Evolutionary conservation across 2,888 invertebrate species (phyloP).

Genomic region (Nasonovia ribisnigri): DNA sequence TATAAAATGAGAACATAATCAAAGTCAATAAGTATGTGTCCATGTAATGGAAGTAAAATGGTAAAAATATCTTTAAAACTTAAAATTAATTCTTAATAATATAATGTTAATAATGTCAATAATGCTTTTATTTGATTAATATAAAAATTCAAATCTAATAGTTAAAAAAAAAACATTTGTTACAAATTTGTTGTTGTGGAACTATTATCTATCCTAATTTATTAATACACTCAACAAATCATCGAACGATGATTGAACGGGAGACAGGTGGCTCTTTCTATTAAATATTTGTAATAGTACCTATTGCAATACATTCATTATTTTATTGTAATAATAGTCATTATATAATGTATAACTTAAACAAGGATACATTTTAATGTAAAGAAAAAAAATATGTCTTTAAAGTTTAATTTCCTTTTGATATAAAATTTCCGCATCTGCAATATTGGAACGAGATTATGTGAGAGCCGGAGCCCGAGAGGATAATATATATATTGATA

Average conservation of each 20-base stretch:
- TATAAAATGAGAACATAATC: neutral
- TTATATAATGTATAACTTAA: neutral
- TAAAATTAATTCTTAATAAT: neutral
- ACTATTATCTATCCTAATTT: too few relatives aligned
- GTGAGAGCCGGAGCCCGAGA: neutral
- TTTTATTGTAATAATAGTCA: neutral
- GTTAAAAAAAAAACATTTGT: neutral
- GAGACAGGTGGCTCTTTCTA: neutral
- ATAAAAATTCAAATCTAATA: neutral
- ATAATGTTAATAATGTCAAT: neutral
- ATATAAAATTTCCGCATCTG: neutral
- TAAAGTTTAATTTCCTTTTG: neutral
- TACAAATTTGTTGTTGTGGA: too few relatives aligned
- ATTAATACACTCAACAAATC: neutral
- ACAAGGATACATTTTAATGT: neutral
- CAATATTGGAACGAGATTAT: neutral
- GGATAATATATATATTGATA: neutral
- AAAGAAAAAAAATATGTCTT: too few relatives aligned
- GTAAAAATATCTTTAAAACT: neutral
- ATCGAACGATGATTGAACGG: neutral
- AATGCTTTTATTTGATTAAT: neutral
- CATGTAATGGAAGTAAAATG: neutral
- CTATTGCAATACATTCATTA: neutral
- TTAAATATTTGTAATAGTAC: neutral
- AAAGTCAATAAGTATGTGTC: neutral